A percentile compares a stretch with the other conserved stretches of the same genome.
phyloP scores from a whole-genome alignment of 2,113 vertebrate genomes.

The Natator depressus region DNA sequence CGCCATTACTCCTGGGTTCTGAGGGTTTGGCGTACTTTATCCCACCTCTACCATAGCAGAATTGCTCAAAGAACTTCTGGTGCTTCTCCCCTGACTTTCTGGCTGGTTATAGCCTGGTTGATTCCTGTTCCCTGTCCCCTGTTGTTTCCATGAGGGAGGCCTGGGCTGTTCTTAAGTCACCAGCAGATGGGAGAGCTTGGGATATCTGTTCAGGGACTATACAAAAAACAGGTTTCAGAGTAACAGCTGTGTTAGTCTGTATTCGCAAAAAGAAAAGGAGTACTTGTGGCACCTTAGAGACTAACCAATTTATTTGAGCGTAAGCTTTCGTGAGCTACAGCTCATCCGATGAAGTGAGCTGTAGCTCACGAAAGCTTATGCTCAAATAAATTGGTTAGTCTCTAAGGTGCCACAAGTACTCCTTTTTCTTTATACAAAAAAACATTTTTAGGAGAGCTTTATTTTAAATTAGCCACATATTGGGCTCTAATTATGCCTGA shows the following conservation, averaged over 20 bases:
- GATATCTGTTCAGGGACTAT: neutral
- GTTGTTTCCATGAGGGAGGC: neutral
- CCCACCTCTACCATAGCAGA: neutral
- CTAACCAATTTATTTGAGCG: no score
- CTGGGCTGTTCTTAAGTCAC: neutral
- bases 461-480: neutral
- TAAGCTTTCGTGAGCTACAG: no score
- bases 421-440: neutral
- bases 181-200: neutral
- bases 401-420: no score
- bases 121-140: neutral
- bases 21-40: neutral
- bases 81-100: neutral
- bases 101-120: neutral
- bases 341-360: no score
- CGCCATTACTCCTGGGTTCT: neutral
- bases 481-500: neutral
- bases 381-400: no score
- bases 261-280: no score
- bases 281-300: no score
- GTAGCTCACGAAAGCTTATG: no score
- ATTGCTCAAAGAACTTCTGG: neutral
- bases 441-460: no score
- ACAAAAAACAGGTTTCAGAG: no score
- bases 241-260: no score